Base-by-base conservation (phyloP, 2,797 vertebrate species). In the Oreochromis mossambicus region DNA sequence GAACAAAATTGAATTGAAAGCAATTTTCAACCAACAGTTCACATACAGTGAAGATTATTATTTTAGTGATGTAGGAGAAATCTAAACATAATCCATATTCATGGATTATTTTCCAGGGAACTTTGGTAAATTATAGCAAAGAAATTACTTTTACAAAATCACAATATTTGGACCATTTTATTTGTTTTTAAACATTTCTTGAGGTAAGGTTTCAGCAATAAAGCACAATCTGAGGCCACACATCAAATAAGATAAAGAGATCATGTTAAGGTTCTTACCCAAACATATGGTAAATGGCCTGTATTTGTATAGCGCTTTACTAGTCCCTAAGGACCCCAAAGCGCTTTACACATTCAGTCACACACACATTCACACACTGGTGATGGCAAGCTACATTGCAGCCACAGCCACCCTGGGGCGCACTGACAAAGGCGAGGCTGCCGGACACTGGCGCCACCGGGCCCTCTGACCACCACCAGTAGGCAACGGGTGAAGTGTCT, bases 161-260 rank as follows among this genome's bases (percentile, higher is more conserved):
- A 52, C 19, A 48, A 19, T 73, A 32, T 32, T 70, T 17, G 24
- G 14, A 70, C 41, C 14, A 26, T 70, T 70, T 46, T 46, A 11
- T 26, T 17, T 29, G 66, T 46, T 70, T 46, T 46, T 11, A 17
- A 70, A 46, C 14, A 70, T 46, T 46, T 46, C 21, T 70, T 6
- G 1, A 43, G 38, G 21, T 1, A 70, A 10, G 13, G 0, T 7
- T 70, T 70, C 41, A 0, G 36, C 66, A 70, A 3, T 5, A 46
- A 15, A 43, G 24, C 13, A 46, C 21, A 26, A 26, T 70, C 66
- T 26, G 21, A 46, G 17, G 63, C n/a, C 0, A 1, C 38, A 70
- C 1, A 46, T 70, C 38, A 5, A 70, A 46, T 70, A 46, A 70
- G 21, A 46, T 50, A 19, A 50, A 50, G 7, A 50, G 4, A 19